phyloP scores from a whole-genome alignment of 1,140 invertebrate genomes.

The Adoxophyes honmai region DNA sequence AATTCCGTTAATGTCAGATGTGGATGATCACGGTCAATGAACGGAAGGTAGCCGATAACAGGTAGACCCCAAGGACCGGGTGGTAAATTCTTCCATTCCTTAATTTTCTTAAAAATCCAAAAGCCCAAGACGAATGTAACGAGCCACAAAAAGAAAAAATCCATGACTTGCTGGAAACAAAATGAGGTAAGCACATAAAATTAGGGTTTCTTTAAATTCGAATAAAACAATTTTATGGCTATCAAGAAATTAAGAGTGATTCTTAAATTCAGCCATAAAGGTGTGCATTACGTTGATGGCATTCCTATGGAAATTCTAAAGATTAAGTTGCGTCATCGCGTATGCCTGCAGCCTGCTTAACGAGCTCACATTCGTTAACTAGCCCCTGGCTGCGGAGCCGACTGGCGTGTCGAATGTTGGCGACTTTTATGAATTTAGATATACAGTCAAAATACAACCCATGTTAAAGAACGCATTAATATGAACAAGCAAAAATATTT shows the following conservation, averaged over 20 bases:
- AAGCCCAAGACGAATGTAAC: constrained; percentile 54
- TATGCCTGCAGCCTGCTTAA: neutral
- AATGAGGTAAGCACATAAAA: constrained; percentile 4
- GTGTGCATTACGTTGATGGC: constrained; percentile 6
- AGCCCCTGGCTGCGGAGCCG: too few species aligned
- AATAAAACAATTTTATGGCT: neutral
- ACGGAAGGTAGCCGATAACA: constrained; percentile 87
- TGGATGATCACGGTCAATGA: constrained; percentile 81
- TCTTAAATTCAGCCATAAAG: constrained; percentile 2
- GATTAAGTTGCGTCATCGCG: constrained; percentile 1
- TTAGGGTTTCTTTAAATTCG: neutral
- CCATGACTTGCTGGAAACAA: constrained; percentile 52
- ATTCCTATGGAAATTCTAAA: constrained; percentile 5
- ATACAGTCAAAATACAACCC: too few species aligned
- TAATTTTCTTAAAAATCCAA: constrained; percentile 63
- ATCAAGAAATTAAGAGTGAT: constrained; percentile 1
- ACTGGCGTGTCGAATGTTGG: too few species aligned
- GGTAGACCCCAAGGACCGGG: constrained; percentile 89
- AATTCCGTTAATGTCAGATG: constrained; percentile 83
- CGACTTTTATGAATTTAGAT: too few species aligned
- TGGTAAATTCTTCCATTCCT: constrained; percentile 74
- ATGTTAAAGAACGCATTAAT: too few species aligned
- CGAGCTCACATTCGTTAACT: neutral
- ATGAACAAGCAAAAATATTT: too few species aligned
- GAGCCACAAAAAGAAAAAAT: constrained; percentile 53